Conservation (phyloP, 2,888 invertebrate genomes). For the Melieria crassipennis region DNA sequence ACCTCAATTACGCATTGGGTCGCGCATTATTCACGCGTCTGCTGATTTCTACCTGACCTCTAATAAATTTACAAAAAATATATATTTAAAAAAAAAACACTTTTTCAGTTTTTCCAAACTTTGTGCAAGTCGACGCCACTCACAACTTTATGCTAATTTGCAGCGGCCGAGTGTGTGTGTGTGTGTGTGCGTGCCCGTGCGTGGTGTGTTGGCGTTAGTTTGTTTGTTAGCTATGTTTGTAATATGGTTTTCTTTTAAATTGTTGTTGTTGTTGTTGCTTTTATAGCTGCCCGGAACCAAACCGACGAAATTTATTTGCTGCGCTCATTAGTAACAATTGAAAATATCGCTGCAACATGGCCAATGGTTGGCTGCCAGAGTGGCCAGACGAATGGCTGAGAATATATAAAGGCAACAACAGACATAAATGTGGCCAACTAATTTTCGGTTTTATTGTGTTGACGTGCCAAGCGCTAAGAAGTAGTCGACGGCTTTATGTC, state of each 20-base stretch:
- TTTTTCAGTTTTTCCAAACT: not conserved
- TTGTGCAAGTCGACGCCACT: not conserved
- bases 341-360: not conserved
- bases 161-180: conserved; percentile 4
- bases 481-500: not conserved
- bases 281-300: conserved; percentile 18
- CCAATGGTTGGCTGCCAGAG: too few relatives aligned
- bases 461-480: conserved; percentile 6
- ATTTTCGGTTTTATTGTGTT: conserved; percentile 9
- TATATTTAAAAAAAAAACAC: not conserved
- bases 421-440: not conserved
- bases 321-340: conserved; percentile 24
- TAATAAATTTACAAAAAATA: not conserved
- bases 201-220: not conserved
- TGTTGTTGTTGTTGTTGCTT: not conserved
- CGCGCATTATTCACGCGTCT: too few relatives aligned
- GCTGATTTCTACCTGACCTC: too few relatives aligned
- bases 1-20: too few relatives aligned
- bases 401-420: too few relatives aligned
- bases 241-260: not conserved
- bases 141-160: conserved; percentile 27
- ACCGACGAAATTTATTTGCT: conserved; percentile 24
- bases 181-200: not conserved
- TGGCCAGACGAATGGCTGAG: too few relatives aligned
- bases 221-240: conserved; percentile 3